Evolutionary conservation across 2,888 invertebrate genomes (phyloP).

Genomic region (Lithophane semibrunnea): DNA sequence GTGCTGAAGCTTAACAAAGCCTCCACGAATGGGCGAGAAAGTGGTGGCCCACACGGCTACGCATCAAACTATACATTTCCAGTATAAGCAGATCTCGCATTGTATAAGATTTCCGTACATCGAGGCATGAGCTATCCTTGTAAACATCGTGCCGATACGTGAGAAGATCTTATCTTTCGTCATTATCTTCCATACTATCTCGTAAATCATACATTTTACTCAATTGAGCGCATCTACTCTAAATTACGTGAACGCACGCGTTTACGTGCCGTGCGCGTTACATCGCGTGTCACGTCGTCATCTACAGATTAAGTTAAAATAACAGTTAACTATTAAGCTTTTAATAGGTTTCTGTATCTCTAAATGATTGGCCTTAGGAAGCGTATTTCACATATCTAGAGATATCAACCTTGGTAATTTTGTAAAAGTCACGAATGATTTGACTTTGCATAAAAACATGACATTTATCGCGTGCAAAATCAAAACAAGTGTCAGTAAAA

Average conservation of each 20-base stretch:
- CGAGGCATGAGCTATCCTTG: background rate
- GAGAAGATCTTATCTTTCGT: slow-evolving; percentile 10
- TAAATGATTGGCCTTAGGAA: background rate
- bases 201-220: slow-evolving; percentile 26
- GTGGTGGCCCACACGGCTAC: background rate
- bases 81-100: too few relatives aligned
- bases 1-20: background rate
- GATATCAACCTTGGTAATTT: background rate
- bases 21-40: background rate
- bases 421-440: background rate
- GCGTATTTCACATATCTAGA: background rate
- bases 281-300: slow-evolving; percentile 16
- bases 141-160: background rate
- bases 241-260: slow-evolving; percentile 41
- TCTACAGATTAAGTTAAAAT: background rate
- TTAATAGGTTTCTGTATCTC: slow-evolving; percentile 16
- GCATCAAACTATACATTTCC: too few relatives aligned
- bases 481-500: background rate
- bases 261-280: slow-evolving; percentile 41
- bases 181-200: slow-evolving; percentile 20
- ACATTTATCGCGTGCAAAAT: background rate
- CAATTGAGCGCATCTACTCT: slow-evolving; percentile 9
- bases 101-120: too few relatives aligned
- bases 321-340: too few relatives aligned
- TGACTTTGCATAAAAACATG: background rate